phyloP scores from a whole-genome alignment of 2,888 invertebrate genomes.

The Lepidochrysops patricia region DNA sequence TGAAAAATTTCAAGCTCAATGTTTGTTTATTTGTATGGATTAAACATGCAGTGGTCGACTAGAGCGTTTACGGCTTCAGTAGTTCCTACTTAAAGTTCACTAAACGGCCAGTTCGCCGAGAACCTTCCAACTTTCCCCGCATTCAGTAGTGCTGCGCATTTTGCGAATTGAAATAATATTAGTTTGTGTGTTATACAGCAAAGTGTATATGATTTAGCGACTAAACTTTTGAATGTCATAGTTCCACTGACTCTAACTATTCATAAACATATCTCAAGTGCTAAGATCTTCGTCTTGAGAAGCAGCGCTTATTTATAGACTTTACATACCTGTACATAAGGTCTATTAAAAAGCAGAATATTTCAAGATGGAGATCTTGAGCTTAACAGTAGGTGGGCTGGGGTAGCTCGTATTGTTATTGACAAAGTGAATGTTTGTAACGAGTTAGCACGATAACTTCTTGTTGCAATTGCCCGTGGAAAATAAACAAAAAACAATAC shows the following conservation, averaged over 20 bases:
- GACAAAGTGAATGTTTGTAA: background rate
- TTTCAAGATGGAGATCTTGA: too few relatives aligned
- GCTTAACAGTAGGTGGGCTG: background rate
- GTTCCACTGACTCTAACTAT: background rate
- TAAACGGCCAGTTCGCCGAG: conserved; percentile 55
- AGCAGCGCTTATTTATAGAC: too few relatives aligned
- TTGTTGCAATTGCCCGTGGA: background rate
- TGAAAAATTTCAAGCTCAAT: conserved; percentile 26
- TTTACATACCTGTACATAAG: too few relatives aligned
- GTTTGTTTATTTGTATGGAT: conserved; percentile 62
- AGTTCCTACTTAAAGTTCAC: conserved; percentile 59
- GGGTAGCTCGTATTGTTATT: background rate
- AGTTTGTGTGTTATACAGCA: conserved; percentile 29
- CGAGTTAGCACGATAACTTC: background rate
- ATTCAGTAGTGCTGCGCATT: conserved; percentile 39
- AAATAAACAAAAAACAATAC: background rate
- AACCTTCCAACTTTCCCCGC: conserved; percentile 51
- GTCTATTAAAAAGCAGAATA: too few relatives aligned
- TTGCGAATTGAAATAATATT: conserved; percentile 47
- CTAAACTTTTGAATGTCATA: conserved; percentile 12
- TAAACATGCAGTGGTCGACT: conserved; percentile 47
- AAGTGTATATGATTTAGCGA: background rate
- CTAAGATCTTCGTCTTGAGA: too few relatives aligned
- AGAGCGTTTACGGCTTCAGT: conserved; percentile 37
- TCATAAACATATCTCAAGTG: too few relatives aligned